Base-by-base conservation (phyloP, 2,113 vertebrate genomes). In the Anolis sagrei region DNA sequence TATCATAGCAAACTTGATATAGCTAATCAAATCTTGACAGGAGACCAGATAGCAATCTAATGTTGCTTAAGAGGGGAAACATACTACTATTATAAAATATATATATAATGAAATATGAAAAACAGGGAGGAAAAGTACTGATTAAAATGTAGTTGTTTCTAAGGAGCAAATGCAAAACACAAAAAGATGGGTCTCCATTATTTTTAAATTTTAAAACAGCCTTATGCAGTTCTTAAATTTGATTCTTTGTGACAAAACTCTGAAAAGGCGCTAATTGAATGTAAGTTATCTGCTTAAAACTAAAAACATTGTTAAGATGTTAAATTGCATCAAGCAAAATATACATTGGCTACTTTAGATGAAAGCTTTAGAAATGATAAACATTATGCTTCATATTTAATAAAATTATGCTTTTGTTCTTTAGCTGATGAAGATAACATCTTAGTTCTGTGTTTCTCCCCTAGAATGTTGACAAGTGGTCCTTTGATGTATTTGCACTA, bases 391-490 rank as follows among this genome's bases (percentile, higher is more conserved):
- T 79, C 11, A 64, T 86, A 16, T 58, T 44, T 79, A 1, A 14
- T 39, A 23, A 34, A 61, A 13, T 36, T 21, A 25, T 80, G 27
- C 6, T 58, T 84, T 72, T 80, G 39, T 18, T 76, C 66, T 79
- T 14, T 73, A 34, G 5, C 29, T 32, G 32, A 76, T 64, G 77
- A 88, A 92, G 18, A 32, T 21, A 58, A 66, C 72, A 2, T 23
- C 64, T 76, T 92, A 85, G 93, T 29, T n/a, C n/a, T 2, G 0
- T 82, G 64, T 82, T 74, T 87, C 88, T 58, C 91, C 7, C 19
- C 64, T 68, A 99, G 99, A 97, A 98, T 92, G 97, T 99, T 87
- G 99, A 99, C 94, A 98, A 97, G 81, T 99, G 98, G 98, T 98
- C 98, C 23, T 99, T 99, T 82, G 98, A 99, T 64, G 98, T 99